phyloP scores from a whole-genome alignment of 2,888 invertebrate genomes.

The Steinernema hermaphroditum region DNA sequence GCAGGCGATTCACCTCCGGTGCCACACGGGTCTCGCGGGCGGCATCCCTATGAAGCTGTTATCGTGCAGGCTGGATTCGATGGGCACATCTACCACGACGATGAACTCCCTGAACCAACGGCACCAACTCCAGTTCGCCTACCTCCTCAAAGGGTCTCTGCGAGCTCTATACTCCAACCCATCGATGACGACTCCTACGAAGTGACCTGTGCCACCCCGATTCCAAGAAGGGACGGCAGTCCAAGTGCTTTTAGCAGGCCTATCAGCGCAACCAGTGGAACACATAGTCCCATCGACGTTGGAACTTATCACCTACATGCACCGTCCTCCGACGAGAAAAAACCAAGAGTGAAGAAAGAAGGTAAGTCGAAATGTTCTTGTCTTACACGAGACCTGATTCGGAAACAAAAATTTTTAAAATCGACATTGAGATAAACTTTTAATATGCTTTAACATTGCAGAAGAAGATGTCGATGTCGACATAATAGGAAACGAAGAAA shows the following conservation, averaged over 20 bases:
- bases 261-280: slow-evolving; percentile 24
- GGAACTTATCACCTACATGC: neutral
- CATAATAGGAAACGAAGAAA: neutral
- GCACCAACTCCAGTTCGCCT: neutral
- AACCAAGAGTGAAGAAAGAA: neutral
- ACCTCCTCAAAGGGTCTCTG: neutral
- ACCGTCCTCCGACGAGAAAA: neutral
- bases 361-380: neutral
- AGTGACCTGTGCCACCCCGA: neutral
- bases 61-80: neutral
- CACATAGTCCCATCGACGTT: slow-evolving; percentile 14
- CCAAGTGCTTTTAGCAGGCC: slow-evolving; percentile 21
- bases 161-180: neutral
- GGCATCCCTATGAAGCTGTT: no score
- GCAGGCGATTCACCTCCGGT: no score
- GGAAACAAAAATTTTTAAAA: no score
- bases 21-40: no score
- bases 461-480: neutral
- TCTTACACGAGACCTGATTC: no score
- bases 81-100: neutral
- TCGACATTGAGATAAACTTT: no score
- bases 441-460: no score
- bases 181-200: neutral
- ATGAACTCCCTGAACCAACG: neutral
- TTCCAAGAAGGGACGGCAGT: slow-evolving; percentile 23